A percentile compares a stretch with the other conserved stretches of the same genome.
Conservation (phyloP, 2,113 vertebrate species). For the Cynopterus brachyotis region DNA sequence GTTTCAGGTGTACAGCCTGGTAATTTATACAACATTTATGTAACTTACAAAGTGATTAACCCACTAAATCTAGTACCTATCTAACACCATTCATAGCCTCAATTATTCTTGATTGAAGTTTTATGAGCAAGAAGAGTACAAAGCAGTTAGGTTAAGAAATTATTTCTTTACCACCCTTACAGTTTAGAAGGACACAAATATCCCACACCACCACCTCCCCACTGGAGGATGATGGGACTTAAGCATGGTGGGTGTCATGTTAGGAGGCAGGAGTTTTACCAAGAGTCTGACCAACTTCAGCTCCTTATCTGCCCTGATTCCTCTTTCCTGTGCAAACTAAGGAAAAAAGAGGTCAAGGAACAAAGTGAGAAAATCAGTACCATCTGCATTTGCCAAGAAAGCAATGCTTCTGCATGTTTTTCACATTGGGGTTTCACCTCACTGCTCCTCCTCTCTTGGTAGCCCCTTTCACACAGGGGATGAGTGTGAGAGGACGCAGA, state of each 20-base stretch:
- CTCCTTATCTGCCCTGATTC: not conserved
- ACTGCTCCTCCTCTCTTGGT: not conserved
- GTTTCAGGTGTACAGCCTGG: too few species aligned
- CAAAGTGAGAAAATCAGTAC: not conserved
- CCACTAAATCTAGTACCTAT: too few species aligned
- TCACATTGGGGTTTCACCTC: not conserved
- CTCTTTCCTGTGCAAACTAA: not conserved
- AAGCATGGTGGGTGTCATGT: accelerated
- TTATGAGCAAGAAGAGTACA: not conserved
- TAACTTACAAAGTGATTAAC: too few species aligned
- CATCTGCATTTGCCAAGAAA: not conserved
- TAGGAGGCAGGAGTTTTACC: not conserved
- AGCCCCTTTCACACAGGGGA: not conserved
- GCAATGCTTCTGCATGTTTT: not conserved
- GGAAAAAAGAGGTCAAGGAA: not conserved
- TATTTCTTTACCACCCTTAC: not conserved
- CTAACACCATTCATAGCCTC: not conserved
- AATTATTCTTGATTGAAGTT: not conserved
- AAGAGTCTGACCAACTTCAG: not conserved
- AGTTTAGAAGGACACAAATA: not conserved
- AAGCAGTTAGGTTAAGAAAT: not conserved
- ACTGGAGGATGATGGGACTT: not conserved
- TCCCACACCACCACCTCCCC: not conserved
- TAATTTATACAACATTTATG: too few species aligned
- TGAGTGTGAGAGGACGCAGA: not conserved